A percentile compares a stretch with the other conserved stretches of the same genome.
Conservation (phyloP, 2,113 vertebrate genomes). For the Nesoenas mayeri region DNA sequence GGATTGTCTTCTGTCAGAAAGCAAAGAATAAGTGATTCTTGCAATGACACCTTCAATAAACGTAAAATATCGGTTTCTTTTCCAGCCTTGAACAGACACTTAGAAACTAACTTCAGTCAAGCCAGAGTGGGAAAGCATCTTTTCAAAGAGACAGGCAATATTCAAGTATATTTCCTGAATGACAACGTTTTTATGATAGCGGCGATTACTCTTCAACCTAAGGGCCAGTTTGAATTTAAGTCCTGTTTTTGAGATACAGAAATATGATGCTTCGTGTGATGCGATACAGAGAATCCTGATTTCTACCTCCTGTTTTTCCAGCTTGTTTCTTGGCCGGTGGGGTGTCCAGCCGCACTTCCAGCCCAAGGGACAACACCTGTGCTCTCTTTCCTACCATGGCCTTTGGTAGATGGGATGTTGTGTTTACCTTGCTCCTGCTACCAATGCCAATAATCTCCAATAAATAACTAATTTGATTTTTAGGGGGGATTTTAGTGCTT, state of each 20-base stretch:
- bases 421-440: not conserved
- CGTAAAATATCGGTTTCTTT: not conserved
- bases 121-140: not conserved
- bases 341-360: accelerated
- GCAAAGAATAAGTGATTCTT: not conserved
- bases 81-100: not conserved
- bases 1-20: not conserved
- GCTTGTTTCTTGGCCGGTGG: accelerated
- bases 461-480: too few species aligned
- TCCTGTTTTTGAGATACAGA: not conserved
- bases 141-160: not conserved
- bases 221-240: not conserved
- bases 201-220: not conserved
- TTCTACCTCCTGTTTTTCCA: not conserved
- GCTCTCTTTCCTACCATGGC: accelerated
- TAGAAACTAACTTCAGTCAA: not conserved
- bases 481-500: not conserved
- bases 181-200: not conserved
- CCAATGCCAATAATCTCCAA: not conserved
- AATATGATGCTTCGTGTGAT: not conserved
- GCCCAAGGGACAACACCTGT: not conserved
- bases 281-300: accelerated
- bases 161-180: not conserved
- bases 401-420: not conserved
- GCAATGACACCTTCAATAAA: not conserved